Percentiles rank a stretch among this genome's conserved stretches.
Evolutionary conservation across 1,140 invertebrate species (phyloP).

Genomic region (Cheumatopsyche charites): DNA sequence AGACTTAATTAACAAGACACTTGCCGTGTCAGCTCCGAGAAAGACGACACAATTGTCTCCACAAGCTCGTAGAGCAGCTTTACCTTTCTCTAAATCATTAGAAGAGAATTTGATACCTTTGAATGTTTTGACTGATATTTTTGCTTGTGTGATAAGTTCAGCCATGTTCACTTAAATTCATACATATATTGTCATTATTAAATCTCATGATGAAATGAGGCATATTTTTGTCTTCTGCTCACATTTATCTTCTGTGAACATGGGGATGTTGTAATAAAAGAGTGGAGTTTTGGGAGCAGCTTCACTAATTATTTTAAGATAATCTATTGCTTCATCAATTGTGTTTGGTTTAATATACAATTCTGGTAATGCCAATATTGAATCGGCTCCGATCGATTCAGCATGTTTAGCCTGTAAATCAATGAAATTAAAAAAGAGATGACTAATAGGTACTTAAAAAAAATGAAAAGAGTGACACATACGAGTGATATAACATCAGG

Average conservation of each 20-base stretch:
- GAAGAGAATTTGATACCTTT: constrained; percentile 78
- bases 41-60: constrained; percentile 66
- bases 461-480: constrained; percentile 30
- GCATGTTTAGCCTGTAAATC: constrained; percentile 73
- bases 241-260: constrained; percentile 73
- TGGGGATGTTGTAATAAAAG: constrained; percentile 82
- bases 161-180: constrained; percentile 74
- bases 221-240: too few relatives aligned
- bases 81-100: constrained; percentile 68
- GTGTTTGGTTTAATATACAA: constrained; percentile 75
- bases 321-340: constrained; percentile 70
- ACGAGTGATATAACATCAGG: constrained; percentile 76
- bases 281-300: constrained; percentile 80
- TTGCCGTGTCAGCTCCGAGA: constrained; percentile 66
- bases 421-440: too few relatives aligned
- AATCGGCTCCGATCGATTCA: constrained; percentile 69
- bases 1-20: not conserved
- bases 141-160: constrained; percentile 67
- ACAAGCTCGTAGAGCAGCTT: constrained; percentile 62
- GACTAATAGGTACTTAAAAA: too few relatives aligned
- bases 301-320: constrained; percentile 69
- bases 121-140: constrained; percentile 70
- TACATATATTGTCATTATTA: too few relatives aligned
- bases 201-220: too few relatives aligned
- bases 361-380: constrained; percentile 78